Percentiles rank a stretch among this genome's conserved stretches.
Conservation (phyloP, 2,113 vertebrate genomes). For the Aldabrachelys gigantea region DNA sequence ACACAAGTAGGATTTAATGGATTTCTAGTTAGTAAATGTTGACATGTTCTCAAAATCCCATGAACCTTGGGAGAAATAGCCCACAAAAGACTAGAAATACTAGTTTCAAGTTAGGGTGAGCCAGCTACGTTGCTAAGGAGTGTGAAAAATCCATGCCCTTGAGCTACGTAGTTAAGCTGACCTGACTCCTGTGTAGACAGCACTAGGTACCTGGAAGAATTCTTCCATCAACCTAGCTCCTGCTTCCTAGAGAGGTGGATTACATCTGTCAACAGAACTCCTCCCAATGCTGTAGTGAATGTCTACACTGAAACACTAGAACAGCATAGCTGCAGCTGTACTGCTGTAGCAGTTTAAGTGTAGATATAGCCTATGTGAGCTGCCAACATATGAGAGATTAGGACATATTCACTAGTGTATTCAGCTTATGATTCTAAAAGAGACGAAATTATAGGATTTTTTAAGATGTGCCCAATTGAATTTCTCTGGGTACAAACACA, state of each 20-base stretch:
- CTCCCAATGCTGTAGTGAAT: background rate
- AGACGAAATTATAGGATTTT: background rate
- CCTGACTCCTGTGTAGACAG: background rate
- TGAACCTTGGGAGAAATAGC: background rate
- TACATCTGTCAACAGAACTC: background rate
- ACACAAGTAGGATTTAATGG: rapidly evolving
- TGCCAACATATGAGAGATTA: background rate
- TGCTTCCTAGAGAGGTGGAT: background rate
- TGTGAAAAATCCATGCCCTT: background rate
- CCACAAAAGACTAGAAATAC: rapidly evolving
- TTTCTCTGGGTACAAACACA: background rate
- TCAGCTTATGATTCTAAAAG: background rate
- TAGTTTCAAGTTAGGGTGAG: background rate
- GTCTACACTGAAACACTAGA: background rate
- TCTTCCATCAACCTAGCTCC: background rate
- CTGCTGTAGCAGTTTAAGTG: background rate
- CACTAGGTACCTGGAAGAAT: background rate
- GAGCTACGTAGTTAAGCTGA: background rate
- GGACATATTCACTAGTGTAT: background rate
- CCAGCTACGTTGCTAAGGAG: background rate
- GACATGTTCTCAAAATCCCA: background rate
- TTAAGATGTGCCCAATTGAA: background rate
- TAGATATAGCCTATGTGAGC: background rate
- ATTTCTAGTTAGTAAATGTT: background rate
- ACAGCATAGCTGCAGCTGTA: background rate